A percentile compares a stretch with the other conserved stretches of the same genome.
phyloP scores from a whole-genome alignment of 2,888 invertebrate genomes.

The Rhagonycha fulva region DNA sequence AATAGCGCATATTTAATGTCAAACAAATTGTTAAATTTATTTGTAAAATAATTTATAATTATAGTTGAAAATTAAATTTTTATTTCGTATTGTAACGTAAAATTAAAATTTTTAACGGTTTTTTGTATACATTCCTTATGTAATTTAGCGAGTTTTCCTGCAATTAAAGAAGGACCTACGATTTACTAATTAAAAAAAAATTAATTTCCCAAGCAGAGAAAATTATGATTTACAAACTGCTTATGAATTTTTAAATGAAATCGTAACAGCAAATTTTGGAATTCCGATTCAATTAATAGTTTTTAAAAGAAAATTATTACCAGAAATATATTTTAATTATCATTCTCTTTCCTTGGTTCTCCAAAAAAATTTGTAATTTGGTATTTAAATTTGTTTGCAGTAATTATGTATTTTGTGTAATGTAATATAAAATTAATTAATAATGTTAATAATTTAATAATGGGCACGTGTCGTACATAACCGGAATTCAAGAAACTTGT shows the following conservation, averaged over 20 bases:
- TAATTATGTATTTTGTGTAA: neutral
- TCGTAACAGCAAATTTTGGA: too few species aligned
- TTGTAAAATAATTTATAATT: neutral
- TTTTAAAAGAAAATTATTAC: too few species aligned
- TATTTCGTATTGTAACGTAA: neutral
- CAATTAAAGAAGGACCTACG: neutral
- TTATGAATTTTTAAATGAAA: too few species aligned
- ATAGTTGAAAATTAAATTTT: neutral
- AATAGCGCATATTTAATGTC: neutral
- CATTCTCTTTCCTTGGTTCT: neutral
- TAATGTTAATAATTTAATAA: neutral
- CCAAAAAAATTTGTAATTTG: neutral
- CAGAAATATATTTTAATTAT: neutral
- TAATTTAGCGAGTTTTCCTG: neutral
- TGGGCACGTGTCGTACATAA: neutral
- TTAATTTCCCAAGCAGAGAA: too few species aligned
- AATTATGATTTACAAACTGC: too few species aligned
- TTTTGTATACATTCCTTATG: neutral
- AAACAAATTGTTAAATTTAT: constrained; percentile 3
- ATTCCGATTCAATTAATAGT: too few species aligned
- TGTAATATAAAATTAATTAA: neutral
- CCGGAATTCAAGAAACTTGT: neutral
- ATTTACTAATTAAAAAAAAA: too few species aligned
- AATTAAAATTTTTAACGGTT: neutral
- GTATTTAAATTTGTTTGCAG: neutral